These are phyloP conservation scores for Aphidius colemani DNA, from an alignment of 2,888 invertebrate genomes.

Conservation along the genomic window DNA sequence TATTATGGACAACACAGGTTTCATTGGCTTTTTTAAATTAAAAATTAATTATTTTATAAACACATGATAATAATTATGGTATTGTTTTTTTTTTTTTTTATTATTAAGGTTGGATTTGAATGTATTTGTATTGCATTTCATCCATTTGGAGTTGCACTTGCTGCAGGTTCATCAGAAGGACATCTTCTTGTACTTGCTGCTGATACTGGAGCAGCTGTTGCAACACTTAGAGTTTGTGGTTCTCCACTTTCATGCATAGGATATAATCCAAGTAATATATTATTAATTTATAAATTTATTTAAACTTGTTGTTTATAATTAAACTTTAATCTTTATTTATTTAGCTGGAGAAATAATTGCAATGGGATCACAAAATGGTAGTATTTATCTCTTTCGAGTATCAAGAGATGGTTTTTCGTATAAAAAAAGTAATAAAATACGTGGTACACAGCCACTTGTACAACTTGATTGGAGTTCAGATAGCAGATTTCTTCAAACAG, in stretches of 20 bases:
- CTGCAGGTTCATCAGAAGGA: conserved; percentile 88
- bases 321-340: conserved; percentile 24
- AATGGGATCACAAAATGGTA: conserved; percentile 89
- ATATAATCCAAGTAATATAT: conserved; percentile 79
- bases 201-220: conserved; percentile 82
- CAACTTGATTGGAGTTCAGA: conserved; percentile 93
- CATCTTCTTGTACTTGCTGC: conserved; percentile 85
- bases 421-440: conserved; percentile 86
- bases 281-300: not conserved
- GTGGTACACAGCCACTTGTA: conserved; percentile 82
- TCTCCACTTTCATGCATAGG: conserved; percentile 85
- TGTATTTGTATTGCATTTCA: conserved; percentile 88
- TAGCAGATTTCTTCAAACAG: conserved; percentile 84
- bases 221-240: conserved; percentile 84
- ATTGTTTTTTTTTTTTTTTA: conserved; percentile 16
- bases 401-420: conserved; percentile 89
- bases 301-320: not conserved
- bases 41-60: conserved; percentile 20
- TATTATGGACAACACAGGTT: conserved; percentile 86
- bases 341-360: conserved; percentile 86
- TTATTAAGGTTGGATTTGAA: conserved; percentile 75
- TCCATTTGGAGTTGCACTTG: conserved; percentile 83
- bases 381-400: conserved; percentile 80
- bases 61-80: conserved; percentile 3
- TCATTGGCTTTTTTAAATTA: not conserved